Evolutionary conservation across 2,797 vertebrate species (phyloP).

Genomic region (Sternarchorhynchus goeldii): DNA sequence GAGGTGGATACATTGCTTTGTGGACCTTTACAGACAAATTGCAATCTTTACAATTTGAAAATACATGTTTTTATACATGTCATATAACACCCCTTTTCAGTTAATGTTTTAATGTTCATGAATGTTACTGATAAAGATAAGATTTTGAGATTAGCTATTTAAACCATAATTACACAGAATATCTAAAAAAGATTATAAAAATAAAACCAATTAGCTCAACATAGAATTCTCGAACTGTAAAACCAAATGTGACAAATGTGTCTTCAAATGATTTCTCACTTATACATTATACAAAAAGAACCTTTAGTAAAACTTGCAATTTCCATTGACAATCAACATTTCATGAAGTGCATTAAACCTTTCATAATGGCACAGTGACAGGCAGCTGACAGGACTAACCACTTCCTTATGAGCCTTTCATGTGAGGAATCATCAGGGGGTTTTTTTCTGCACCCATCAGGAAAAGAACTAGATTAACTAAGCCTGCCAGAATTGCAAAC

Average conservation of each 20-base stretch:
- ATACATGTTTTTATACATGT: no score
- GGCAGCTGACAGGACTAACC: neutral
- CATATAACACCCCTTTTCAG: neutral
- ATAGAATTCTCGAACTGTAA: no score
- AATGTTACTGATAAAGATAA: neutral
- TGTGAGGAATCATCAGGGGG: neutral
- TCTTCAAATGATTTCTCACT: no score
- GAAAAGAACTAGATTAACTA: constrained; percentile 64
- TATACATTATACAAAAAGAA: no score
- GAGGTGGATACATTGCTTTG: no score
- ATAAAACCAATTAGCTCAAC: no score
- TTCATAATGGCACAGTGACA: no score
- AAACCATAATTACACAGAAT: neutral
- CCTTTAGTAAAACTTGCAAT: no score
- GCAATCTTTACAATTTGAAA: neutral
- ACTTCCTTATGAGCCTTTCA: neutral
- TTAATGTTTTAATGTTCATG: neutral
- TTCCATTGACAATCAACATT: no score
- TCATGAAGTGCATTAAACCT: no score
- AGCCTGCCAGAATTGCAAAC: constrained; percentile 59
- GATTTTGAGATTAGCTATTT: neutral
- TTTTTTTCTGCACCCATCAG: constrained; percentile 18
- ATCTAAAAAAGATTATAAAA: no score
- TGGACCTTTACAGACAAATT: neutral
- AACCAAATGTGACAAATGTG: no score